These are phyloP conservation scores for Sparidentex hasta DNA, from an alignment of 2,797 vertebrate species.

Conservation along the genomic window DNA sequence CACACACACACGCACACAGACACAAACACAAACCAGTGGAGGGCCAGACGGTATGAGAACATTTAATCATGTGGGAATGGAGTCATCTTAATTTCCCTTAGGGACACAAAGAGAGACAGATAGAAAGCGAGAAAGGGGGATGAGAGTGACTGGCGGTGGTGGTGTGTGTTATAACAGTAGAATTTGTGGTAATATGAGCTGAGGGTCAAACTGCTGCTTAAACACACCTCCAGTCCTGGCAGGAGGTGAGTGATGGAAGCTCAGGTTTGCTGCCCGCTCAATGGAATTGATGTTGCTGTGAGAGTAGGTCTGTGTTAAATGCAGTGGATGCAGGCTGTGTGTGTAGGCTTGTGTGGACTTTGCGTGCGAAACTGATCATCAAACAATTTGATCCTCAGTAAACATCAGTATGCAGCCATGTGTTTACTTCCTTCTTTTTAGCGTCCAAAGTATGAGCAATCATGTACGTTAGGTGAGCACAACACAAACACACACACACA, in stretches of 20 bases:
- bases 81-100: conserved; percentile 72
- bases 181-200: conserved; percentile 63
- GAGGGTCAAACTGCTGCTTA: conserved; percentile 62
- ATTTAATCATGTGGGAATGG: conserved; percentile 74
- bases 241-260: conserved; percentile 30
- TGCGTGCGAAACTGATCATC: conserved; percentile 5
- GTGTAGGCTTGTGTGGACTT: conserved; percentile 2
- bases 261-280: conserved; percentile 23
- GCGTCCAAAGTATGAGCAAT: conserved; percentile 10
- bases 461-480: not conserved
- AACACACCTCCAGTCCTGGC: conserved; percentile 54
- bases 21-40: conserved; percentile 7
- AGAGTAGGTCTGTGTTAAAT: not conserved
- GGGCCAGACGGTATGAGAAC: conserved; percentile 50
- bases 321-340: not conserved
- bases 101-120: conserved; percentile 42
- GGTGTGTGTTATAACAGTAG: conserved; percentile 64
- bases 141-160: conserved; percentile 27
- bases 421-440: conserved; percentile 28
- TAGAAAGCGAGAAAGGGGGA: conserved; percentile 3
- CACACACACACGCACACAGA: conserved; percentile 7
- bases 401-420: conserved; percentile 12
- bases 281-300: not conserved
- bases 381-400: conserved; percentile 28
- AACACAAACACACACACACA: conserved; percentile 1